Percentiles rank a stretch among this genome's conserved stretches.
Conservation (phyloP, 2,113 vertebrate species). For the Oncorhynchus kisutch region DNA sequence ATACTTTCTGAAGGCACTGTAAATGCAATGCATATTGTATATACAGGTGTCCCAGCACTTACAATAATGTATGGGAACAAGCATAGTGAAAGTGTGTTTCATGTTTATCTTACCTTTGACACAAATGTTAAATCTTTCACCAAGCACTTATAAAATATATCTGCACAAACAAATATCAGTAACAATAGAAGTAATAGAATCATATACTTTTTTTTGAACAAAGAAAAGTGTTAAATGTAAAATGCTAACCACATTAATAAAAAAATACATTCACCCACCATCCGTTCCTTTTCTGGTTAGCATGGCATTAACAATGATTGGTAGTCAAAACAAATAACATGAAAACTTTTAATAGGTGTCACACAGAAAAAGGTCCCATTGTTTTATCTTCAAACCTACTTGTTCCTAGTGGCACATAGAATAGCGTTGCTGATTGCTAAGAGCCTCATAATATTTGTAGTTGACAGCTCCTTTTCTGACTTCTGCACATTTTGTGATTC, state of each 20-base stretch:
- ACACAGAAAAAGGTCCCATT: too few species aligned
- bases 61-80: constrained; percentile 22
- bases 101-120: constrained; percentile 23
- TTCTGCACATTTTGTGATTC: constrained; percentile 14
- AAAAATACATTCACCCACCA: constrained; percentile 29
- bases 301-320: background rate
- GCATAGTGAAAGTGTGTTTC: constrained; percentile 23
- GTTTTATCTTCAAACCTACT: too few species aligned
- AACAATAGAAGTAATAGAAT: constrained; percentile 22
- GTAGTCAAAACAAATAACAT: too few species aligned
- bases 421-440: constrained; percentile 34
- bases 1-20: too few species aligned
- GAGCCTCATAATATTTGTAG: constrained; percentile 44
- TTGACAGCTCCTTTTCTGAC: constrained; percentile 20
- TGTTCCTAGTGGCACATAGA: constrained; percentile 11
- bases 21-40: background rate
- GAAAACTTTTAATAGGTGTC: too few species aligned
- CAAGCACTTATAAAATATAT: background rate
- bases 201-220: constrained; percentile 40
- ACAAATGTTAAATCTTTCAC: background rate
- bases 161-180: background rate
- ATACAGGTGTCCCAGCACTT: background rate
- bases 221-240: constrained; percentile 52
- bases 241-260: constrained; percentile 36
- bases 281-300: constrained; percentile 23